Base-by-base conservation (phyloP, 2,797 vertebrate genomes). In the Helicolenus hilgendorfi region DNA sequence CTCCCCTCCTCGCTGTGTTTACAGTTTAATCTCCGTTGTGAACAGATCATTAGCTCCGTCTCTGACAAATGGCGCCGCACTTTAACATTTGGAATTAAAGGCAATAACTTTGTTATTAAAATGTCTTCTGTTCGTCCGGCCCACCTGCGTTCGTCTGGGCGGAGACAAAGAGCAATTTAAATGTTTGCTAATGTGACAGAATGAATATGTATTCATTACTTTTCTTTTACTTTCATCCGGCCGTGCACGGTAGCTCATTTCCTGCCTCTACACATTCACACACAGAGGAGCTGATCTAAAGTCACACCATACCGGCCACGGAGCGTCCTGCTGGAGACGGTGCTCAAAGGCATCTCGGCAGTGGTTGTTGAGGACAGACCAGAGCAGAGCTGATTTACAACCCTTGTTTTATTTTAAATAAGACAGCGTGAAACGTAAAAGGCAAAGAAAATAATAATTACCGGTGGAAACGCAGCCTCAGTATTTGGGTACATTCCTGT, bases 61-160 rank as follows among this genome's bases (percentile, higher is more conserved):
- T 71, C 56, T 88, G 77, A 89, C 24, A 82, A 89, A 88, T 70
- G 49, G 13, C 63, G 5, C 26, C 64, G 2, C 75, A 65, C 72
- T 79, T 79, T 89, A 81, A 87, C 71, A 80, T 78, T 86, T 64
- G 56, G 22, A 88, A 91, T 93, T 88, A 90, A 91, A 89, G 70
- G 80, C 49, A 89, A 85, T 77, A 84, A 77, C 45, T 75, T 62
- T 72, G 72, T 87, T 84, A 81, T 89, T 83, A 86, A 87, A 85
- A 88, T 76, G 56, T 33, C 60, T 67, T 69, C 36, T 62, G 26
- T 88, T 91, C 18, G 7, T 86, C 31, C 11, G 24, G 58, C 79
- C 64, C 35, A 77, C 33, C 70, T 87, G 59, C 4, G 2, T 72
- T 56, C 69, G 4, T 72, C n/a, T 64, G 14, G 8, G 1, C 70